Evolutionary conservation across 2,797 vertebrate genomes (phyloP).

Genomic region (Philypnodon macrostomus): DNA sequence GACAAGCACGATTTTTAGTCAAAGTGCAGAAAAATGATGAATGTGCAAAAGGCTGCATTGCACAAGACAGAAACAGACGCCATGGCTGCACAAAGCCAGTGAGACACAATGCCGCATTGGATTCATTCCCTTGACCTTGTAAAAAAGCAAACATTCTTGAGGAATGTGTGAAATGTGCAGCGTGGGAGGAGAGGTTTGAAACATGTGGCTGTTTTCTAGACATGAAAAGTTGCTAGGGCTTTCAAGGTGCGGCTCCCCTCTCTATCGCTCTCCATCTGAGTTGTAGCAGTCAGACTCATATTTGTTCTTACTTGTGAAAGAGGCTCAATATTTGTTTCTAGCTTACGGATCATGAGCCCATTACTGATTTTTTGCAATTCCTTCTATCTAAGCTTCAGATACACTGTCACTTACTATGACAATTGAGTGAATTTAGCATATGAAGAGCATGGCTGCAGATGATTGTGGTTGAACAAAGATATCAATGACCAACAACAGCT

Average conservation of each 20-base stretch:
- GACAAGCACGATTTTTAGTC: constrained; percentile 56
- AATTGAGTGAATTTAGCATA: too few relatives aligned
- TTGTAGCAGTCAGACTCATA: constrained; percentile 49
- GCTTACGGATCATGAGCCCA: constrained; percentile 20
- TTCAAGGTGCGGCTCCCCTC: constrained; percentile 67
- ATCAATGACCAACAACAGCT: constrained; percentile 65
- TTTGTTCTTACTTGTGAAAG: constrained; percentile 40
- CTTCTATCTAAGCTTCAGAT: background rate
- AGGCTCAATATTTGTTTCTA: constrained; percentile 35
- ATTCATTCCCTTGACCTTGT: constrained; percentile 55
- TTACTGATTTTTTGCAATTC: constrained; percentile 10
- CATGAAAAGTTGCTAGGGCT: constrained; percentile 63
- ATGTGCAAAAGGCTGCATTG: constrained; percentile 50
- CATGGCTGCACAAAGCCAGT: too few relatives aligned
- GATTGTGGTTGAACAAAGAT: constrained; percentile 47
- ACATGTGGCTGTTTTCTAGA: constrained; percentile 65
- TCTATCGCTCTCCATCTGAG: constrained; percentile 45
- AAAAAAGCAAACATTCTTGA: constrained; percentile 62
- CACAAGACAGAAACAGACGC: constrained; percentile 47
- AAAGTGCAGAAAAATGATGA: constrained; percentile 66
- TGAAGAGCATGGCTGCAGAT: constrained; percentile 18
- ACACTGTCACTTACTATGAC: too few relatives aligned
- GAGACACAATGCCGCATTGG: constrained; percentile 41
- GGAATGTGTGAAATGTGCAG: constrained; percentile 73
- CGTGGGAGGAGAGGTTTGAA: constrained; percentile 69